Percentiles rank a stretch among this genome's conserved stretches.
Evolutionary conservation across 2,797 vertebrate species (phyloP).

Genomic region (Sebastes cheni): DNA sequence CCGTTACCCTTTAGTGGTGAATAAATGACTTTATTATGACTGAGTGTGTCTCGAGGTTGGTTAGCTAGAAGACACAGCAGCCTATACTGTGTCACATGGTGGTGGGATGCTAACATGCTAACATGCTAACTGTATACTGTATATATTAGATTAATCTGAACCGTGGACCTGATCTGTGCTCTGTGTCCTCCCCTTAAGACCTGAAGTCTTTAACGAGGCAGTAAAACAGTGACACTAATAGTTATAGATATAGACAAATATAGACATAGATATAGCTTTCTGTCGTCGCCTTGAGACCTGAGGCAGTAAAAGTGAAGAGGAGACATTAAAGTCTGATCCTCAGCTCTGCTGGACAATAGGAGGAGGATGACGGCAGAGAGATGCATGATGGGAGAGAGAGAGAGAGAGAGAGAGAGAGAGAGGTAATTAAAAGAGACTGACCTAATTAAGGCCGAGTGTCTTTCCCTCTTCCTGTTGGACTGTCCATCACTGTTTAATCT

Average conservation of each 20-base stretch:
- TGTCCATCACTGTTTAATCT: conserved; percentile 5
- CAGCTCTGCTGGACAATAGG: background rate
- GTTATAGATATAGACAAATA: too few relatives aligned
- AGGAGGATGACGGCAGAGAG: background rate
- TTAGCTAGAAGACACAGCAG: too few relatives aligned
- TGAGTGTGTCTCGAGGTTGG: too few relatives aligned
- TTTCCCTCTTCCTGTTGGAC: background rate
- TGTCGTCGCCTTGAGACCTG: background rate
- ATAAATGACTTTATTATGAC: too few relatives aligned
- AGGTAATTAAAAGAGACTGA: conserved; percentile 65
- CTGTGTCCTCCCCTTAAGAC: background rate
- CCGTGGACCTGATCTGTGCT: too few relatives aligned
- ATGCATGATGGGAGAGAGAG: background rate
- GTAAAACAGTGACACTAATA: conserved; percentile 4
- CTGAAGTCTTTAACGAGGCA: background rate
- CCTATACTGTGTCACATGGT: too few relatives aligned
- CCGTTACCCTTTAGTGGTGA: too few relatives aligned
- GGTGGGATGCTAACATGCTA: background rate
- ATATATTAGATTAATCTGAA: too few relatives aligned
- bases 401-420: conserved; percentile 12
- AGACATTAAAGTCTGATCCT: conserved; percentile 19
- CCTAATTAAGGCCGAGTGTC: conserved; percentile 52
- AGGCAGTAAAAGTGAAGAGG: conserved; percentile 24
- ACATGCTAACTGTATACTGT: background rate
- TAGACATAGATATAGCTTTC: too few relatives aligned